Evolutionary conservation across 2,888 invertebrate genomes (phyloP).

Genomic region (Didymodactylos carnosus): DNA sequence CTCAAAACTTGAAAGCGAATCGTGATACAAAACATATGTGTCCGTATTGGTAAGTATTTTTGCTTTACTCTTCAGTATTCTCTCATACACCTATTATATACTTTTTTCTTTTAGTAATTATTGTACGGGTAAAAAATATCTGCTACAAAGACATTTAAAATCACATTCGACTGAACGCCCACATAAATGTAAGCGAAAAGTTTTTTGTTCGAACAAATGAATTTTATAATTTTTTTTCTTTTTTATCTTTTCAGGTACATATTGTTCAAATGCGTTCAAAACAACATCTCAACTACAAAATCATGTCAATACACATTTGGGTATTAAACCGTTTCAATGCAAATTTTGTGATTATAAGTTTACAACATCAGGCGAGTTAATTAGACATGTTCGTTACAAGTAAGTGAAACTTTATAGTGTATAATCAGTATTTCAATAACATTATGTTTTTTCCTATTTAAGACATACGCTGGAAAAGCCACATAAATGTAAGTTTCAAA

Average conservation of each 20-base stretch:
- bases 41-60: not conserved
- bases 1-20: not conserved
- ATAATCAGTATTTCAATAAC: not conserved
- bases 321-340: constrained; percentile 11
- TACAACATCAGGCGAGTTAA: constrained; percentile 59
- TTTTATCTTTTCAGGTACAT: not conserved
- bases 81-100: too few relatives aligned
- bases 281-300: not conserved
- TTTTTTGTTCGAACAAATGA: not conserved
- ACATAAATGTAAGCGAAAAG: not conserved
- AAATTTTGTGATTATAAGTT: constrained; percentile 54
- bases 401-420: not conserved
- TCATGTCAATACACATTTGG: constrained; percentile 10
- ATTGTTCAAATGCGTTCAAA: not conserved
- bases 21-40: not conserved
- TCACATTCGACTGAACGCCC: not conserved
- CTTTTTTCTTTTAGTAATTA: not conserved
- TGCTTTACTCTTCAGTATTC: not conserved
- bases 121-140: not conserved
- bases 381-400: constrained; percentile 52
- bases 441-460: not conserved
- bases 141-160: not conserved
- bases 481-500: constrained; percentile 68
- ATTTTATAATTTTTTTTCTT: not conserved
- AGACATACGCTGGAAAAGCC: constrained; percentile 88